phyloP scores from a whole-genome alignment of 2,888 invertebrate genomes.

The Leptodirus hochenwartii region DNA sequence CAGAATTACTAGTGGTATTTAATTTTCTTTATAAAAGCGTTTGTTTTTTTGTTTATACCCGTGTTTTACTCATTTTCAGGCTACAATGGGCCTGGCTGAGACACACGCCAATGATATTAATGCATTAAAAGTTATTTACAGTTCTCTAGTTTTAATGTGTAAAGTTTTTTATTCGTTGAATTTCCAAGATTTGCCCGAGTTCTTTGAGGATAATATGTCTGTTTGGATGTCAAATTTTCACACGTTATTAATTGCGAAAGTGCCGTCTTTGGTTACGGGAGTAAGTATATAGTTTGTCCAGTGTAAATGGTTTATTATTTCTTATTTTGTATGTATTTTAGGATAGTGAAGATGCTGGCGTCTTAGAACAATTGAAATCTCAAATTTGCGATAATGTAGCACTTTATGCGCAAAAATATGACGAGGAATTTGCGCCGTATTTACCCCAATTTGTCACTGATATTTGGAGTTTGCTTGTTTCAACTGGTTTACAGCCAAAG shows the following conservation, averaged over 20 bases:
- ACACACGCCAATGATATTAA: slow-evolving; percentile 61
- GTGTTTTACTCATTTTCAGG: slow-evolving; percentile 31
- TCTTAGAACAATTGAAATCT: slow-evolving; percentile 79
- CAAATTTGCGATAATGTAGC: slow-evolving; percentile 93
- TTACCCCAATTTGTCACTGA: slow-evolving; percentile 86
- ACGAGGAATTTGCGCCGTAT: slow-evolving; percentile 87
- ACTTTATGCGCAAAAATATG: slow-evolving; percentile 93
- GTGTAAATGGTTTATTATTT: slow-evolving; percentile 3
- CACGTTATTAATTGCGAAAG: slow-evolving; percentile 58
- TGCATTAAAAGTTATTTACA: slow-evolving; percentile 73
- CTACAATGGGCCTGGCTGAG: slow-evolving; percentile 64
- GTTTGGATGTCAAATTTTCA: slow-evolving; percentile 90
- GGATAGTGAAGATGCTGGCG: slow-evolving; percentile 72
- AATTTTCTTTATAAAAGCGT: slow-evolving; percentile 5
- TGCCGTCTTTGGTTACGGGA: slow-evolving; percentile 50
- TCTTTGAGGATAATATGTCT: slow-evolving; percentile 95
- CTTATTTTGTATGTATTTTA: slow-evolving; percentile 20
- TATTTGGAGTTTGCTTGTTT: slow-evolving; percentile 79
- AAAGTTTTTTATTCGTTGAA: slow-evolving; percentile 97
- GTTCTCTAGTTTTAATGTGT: slow-evolving; percentile 70
- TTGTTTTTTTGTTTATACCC: slow-evolving; percentile 5
- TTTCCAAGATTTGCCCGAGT: slow-evolving; percentile 95
- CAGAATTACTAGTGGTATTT: slow-evolving; percentile 66
- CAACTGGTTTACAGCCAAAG: slow-evolving; percentile 70
- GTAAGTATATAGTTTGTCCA: slow-evolving; percentile 23